Conservation (phyloP, 2,113 vertebrate species). For the Albula goreensis region DNA sequence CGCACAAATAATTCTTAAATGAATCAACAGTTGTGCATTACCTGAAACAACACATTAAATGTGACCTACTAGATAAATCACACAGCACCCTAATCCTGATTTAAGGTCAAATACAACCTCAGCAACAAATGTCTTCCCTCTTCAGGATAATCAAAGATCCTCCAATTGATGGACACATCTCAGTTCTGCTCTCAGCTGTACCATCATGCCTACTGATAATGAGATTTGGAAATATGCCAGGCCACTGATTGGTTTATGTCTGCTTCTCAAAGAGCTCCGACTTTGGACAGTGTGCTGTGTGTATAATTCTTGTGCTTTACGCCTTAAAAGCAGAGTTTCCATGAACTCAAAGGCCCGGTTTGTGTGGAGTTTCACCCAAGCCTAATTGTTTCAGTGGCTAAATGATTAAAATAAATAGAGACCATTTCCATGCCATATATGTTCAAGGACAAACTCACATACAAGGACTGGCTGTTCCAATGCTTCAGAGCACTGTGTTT, state of each 20-base stretch:
- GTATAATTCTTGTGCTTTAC: not conserved
- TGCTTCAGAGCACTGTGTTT: constrained; percentile 33
- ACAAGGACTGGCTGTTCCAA: constrained; percentile 29
- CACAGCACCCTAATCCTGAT: not conserved
- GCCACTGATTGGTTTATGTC: not conserved
- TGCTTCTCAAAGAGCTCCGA: not conserved
- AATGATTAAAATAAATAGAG: not conserved
- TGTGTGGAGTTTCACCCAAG: not conserved
- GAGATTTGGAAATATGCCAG: not conserved
- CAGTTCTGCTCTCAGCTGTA: not conserved
- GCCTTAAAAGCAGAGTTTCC: not conserved
- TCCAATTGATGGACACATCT: not conserved
- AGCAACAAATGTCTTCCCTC: not conserved
- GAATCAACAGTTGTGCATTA: not conserved
- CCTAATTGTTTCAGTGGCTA: not conserved
- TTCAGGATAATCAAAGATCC: not conserved
- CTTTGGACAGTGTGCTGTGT: not conserved
- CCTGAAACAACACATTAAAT: not conserved
- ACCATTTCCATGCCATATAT: not conserved
- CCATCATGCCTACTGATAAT: not conserved
- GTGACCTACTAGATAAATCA: not conserved
- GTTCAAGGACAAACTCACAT: constrained; percentile 12
- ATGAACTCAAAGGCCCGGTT: not conserved
- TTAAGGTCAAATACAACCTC: not conserved
- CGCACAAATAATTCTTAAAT: not conserved